phyloP scores from a whole-genome alignment of 2,888 invertebrate species.

The Rhodophaea formosa region DNA sequence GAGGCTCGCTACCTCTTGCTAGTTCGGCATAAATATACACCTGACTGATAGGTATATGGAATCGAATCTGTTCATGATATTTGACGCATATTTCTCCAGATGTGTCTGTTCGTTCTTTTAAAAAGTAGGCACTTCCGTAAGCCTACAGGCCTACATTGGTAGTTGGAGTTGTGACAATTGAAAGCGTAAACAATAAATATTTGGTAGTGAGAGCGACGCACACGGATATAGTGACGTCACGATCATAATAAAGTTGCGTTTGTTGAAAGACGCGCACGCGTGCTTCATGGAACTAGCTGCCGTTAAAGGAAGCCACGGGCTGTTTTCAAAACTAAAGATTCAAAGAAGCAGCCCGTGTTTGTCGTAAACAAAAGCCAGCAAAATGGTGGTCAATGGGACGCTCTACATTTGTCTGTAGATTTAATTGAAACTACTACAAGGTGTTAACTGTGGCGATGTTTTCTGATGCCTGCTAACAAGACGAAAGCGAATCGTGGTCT shows the following conservation, averaged over 20 bases:
- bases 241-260: conserved; percentile 34
- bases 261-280: conserved; percentile 66
- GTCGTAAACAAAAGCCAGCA: background rate
- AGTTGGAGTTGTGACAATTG: conserved; percentile 35
- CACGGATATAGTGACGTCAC: conserved; percentile 47
- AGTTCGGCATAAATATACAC: too few species aligned
- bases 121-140: too few species aligned
- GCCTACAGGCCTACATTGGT: background rate
- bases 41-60: too few species aligned
- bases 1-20: too few species aligned
- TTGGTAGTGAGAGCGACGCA: conserved; percentile 50
- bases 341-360: conserved; percentile 36
- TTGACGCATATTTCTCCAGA: too few species aligned
- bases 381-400: background rate
- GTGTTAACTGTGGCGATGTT: too few species aligned
- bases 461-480: too few species aligned
- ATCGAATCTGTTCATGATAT: too few species aligned
- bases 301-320: conserved; percentile 46
- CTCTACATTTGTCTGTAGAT: too few species aligned
- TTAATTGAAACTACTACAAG: too few species aligned
- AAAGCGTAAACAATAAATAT: conserved; percentile 58
- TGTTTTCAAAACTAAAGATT: conserved; percentile 60
- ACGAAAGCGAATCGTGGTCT: too few species aligned
- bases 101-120: too few species aligned
- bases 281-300: conserved; percentile 64